Percentiles rank a stretch among this genome's conserved stretches.
These are phyloP conservation scores for Hippocampus zosterae DNA, from an alignment of 2,113 vertebrate species.

Conservation along the genomic window DNA sequence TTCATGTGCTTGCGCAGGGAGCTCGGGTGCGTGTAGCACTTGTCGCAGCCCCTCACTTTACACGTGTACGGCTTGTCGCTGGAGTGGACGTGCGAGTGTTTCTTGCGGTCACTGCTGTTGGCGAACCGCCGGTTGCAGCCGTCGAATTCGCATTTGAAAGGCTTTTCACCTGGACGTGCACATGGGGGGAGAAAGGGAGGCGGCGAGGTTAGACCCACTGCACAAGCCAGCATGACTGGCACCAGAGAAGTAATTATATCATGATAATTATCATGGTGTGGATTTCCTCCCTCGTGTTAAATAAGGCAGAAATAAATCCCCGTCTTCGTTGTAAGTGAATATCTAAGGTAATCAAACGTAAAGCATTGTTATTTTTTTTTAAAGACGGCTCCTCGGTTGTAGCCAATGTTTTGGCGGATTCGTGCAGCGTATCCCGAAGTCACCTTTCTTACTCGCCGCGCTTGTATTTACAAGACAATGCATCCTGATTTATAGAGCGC, in stretches of 20 bases:
- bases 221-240: not conserved
- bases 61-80: constrained; percentile 70
- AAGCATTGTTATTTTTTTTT: not conserved
- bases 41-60: constrained; percentile 65
- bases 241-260: not conserved
- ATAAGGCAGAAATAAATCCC: not conserved
- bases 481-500: too few species aligned
- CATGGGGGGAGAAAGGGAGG: constrained; percentile 50
- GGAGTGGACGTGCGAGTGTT: constrained; percentile 67
- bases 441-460: not conserved
- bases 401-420: not conserved
- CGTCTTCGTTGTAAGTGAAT: too few species aligned
- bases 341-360: not conserved
- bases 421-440: not conserved
- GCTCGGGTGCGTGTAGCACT: constrained; percentile 68
- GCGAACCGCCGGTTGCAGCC: constrained; percentile 73
- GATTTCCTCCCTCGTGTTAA: not conserved
- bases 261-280: not conserved
- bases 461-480: not conserved
- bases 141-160: constrained; percentile 75
- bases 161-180: constrained; percentile 74
- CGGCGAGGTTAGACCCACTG: not conserved
- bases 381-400: not conserved
- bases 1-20: constrained; percentile 73
- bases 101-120: constrained; percentile 73